Evolutionary conservation across 92 coral and sea anemone species (phyloP).

Genomic region (Epizoanthus illoricatus): DNA sequence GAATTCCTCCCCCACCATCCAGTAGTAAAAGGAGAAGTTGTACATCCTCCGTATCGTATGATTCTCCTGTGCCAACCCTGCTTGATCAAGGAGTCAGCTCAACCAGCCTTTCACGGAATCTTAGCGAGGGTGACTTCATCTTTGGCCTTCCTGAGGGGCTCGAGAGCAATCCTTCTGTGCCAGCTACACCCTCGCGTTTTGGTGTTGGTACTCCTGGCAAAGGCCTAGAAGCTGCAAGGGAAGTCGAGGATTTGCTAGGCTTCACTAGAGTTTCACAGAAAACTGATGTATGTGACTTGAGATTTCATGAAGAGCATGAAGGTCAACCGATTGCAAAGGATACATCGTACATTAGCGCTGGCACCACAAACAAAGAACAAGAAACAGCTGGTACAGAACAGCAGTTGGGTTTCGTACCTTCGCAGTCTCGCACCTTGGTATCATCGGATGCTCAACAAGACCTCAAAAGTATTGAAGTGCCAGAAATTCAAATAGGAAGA

Average conservation of each 20-base stretch:
- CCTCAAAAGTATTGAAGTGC: neutral
- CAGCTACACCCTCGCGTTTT: neutral
- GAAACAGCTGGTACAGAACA: neutral
- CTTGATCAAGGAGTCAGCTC: constrained; percentile 26
- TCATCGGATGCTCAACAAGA: neutral
- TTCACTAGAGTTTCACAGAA: neutral
- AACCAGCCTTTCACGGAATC: constrained; percentile 10
- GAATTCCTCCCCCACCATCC: constrained; percentile 38
- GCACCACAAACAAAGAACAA: neutral
- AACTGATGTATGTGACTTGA: neutral
- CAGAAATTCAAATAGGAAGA: neutral
- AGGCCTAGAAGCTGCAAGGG: neutral
- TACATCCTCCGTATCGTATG: constrained; percentile 31
- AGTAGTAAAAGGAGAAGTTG: constrained; percentile 37
- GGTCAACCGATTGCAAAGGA: too few relatives aligned
- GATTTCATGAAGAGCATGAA: neutral
- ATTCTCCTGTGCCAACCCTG: constrained; percentile 28
- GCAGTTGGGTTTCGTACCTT: neutral
- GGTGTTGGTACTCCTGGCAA: constrained; percentile 6
- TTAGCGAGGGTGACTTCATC: constrained; percentile 18
- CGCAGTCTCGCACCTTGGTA: neutral
- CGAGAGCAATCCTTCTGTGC: neutral
- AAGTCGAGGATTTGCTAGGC: neutral
- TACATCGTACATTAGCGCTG: neutral
- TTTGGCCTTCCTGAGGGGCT: constrained; percentile 2